phyloP scores from a whole-genome alignment of 2,797 vertebrate genomes.

The Linurgus olivaceus region DNA sequence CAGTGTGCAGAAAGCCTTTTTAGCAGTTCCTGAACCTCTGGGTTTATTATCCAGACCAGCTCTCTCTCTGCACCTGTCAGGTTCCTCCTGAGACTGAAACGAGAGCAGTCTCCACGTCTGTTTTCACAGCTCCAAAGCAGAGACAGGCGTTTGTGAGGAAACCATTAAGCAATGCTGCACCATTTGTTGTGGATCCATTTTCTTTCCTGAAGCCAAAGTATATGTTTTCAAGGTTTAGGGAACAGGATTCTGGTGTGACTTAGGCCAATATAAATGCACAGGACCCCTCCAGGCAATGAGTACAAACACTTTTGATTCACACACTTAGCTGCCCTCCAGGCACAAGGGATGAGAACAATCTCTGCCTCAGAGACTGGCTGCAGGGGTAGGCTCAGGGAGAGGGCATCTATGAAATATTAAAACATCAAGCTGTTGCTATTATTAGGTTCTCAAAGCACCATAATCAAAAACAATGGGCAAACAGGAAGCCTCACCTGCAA shows the following conservation, averaged over 20 bases:
- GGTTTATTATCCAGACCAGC: slow-evolving; percentile 24
- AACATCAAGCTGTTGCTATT: background rate
- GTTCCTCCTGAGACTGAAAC: slow-evolving; percentile 33
- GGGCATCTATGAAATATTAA: background rate
- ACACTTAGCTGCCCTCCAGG: background rate
- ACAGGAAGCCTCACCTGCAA: background rate
- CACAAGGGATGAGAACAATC: background rate
- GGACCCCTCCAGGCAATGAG: background rate
- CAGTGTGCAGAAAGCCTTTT: background rate
- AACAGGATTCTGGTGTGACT: background rate
- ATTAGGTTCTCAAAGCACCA: background rate
- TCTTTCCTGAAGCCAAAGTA: slow-evolving; percentile 29
- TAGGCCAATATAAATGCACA: background rate
- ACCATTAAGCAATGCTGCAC: slow-evolving; percentile 9
- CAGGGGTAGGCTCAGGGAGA: background rate
- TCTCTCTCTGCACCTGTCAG: slow-evolving; percentile 55
- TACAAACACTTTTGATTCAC: background rate
- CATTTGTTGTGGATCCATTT: slow-evolving; percentile 53
- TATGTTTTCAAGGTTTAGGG: slow-evolving; percentile 4
- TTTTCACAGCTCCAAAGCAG: slow-evolving; percentile 26
- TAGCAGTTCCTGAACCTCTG: background rate
- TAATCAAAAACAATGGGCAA: background rate
- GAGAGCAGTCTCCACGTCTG: background rate
- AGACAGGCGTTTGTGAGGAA: slow-evolving; percentile 56
- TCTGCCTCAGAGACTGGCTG: background rate